phyloP scores from a whole-genome alignment of 2,113 vertebrate species.

The Balaeniceps rex region DNA sequence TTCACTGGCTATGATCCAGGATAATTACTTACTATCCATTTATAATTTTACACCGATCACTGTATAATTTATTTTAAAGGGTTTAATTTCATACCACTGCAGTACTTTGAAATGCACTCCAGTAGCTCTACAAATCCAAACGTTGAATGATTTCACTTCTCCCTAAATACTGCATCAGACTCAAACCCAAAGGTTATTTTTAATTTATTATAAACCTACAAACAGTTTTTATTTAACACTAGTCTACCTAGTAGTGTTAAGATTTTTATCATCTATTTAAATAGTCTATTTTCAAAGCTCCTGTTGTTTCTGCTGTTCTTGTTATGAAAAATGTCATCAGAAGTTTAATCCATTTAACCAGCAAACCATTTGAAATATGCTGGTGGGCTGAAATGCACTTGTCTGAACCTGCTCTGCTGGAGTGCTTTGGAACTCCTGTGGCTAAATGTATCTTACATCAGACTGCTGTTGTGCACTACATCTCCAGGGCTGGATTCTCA shows the following conservation, averaged over 20 bases:
- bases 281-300: neutral
- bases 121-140: neutral
- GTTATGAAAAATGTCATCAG: neutral
- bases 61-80: neutral
- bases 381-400: neutral
- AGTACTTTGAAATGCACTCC: neutral
- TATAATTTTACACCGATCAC: neutral
- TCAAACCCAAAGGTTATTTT: conserved; percentile 35
- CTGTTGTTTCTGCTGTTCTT: neutral
- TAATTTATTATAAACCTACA: conserved; percentile 66
- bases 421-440: neutral
- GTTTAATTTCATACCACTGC: neutral
- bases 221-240: conserved; percentile 33
- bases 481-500: neutral
- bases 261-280: conserved; percentile 36
- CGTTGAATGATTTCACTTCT: neutral
- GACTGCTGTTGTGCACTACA: neutral
- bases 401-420: neutral
- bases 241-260: neutral
- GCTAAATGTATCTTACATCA: neutral
- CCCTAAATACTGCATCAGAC: neutral
- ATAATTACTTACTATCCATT: neutral
- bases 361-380: neutral
- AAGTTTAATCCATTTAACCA: neutral
- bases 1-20: neutral